These are phyloP conservation scores for Halcyon badia DNA, from an alignment of 2,797 vertebrate genomes.

Conservation along the genomic window DNA sequence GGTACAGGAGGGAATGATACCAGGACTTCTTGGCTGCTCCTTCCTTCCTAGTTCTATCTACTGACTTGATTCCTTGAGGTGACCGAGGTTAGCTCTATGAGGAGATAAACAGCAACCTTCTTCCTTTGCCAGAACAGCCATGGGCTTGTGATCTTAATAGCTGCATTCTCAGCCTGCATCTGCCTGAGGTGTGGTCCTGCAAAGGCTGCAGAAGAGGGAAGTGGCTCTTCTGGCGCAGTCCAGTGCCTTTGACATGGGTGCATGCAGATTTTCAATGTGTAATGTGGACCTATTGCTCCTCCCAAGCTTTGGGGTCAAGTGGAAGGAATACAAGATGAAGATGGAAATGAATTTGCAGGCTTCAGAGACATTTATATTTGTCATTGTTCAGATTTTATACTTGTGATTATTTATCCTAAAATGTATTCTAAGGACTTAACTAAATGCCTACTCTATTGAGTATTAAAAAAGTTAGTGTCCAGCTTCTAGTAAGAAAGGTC, in stretches of 20 bases:
- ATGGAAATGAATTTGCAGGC: not conserved
- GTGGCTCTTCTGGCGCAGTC: not conserved
- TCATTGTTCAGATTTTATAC: not conserved
- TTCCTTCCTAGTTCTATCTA: not conserved
- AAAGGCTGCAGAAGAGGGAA: not conserved
- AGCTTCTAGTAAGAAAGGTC: not conserved
- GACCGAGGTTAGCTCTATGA: not conserved
- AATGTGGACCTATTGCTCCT: not conserved
- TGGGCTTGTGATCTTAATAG: not conserved
- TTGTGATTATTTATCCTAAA: not conserved
- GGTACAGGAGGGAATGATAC: not conserved
- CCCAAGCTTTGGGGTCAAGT: not conserved
- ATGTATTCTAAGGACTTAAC: not conserved
- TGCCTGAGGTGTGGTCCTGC: not conserved
- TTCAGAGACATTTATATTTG: not conserved
- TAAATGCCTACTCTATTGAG: not conserved
- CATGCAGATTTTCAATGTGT: not conserved
- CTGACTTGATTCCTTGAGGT: not conserved
- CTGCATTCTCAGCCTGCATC: fast-evolving
- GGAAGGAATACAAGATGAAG: not conserved
- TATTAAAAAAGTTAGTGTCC: not conserved
- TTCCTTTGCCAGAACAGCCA: not conserved
- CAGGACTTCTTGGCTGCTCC: not conserved
- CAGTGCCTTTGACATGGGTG: not conserved
- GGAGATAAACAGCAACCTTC: not conserved